Base-by-base conservation (phyloP, 1,140 invertebrate species). In the Andrena cerasifolii region DNA sequence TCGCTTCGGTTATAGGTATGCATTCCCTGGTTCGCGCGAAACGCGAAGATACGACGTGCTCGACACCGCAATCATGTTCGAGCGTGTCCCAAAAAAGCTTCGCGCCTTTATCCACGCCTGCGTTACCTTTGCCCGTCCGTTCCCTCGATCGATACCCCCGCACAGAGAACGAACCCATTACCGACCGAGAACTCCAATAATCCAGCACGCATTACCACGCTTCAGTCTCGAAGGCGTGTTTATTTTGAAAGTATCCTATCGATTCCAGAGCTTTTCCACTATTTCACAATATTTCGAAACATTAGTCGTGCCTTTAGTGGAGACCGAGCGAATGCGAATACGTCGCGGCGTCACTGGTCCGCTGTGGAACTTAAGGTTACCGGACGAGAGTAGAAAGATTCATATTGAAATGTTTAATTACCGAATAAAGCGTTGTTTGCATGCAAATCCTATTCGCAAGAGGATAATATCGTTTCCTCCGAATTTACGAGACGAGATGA, bases 1-100 rank as follows among this genome's bases (percentile, higher is more conserved):
- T 86, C 79, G 73, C 67, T 61, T 78, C 71, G 82, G 76, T 87
- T 82, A 83, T 80, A n/a, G n/a, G n/a, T n/a, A 82, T 82, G 80
- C 83, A 82, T 75, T 81, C 78, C 51, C 73, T 58, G 53, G 49
- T 83, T 80, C 54, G 66, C 51, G 62, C 54, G 77, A 68, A 66
- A 72, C 62, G 71, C 77, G 36, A 72, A 71, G 81, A 76, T 76
- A 68, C 36, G 78, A 73, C 61, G 36, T 36, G 43, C 53, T 61
- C 68, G 68, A 45, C 59, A 59, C 49, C 47, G 63, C 77, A 51
- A 66, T 47, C 54, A 74, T 49, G 56, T 68, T 80, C 72, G 28
- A 43, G 16, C 72, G 62, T 45, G 51, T 47, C 45, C 51, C 26
- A n/a, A 51, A n/a, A n/a, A 68, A 51, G n/a, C 63, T 40, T 33